Percentiles rank a stretch among this genome's conserved stretches.
Conservation (phyloP, 2,113 vertebrate genomes). For the Microcebus griseorufus region DNA sequence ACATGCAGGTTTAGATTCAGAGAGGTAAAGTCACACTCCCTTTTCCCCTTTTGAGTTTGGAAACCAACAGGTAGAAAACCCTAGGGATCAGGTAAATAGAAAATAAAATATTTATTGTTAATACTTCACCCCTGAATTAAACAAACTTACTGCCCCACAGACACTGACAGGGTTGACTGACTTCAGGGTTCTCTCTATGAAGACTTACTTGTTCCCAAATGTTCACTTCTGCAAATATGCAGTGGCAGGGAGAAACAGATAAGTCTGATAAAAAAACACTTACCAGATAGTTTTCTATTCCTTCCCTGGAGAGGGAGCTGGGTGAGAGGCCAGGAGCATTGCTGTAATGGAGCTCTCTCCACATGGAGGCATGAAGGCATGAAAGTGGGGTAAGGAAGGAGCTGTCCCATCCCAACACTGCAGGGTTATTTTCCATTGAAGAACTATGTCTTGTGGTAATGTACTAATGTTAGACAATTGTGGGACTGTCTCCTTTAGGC, state of each 20-base stretch:
- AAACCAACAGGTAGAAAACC: background rate
- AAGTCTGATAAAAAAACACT: background rate
- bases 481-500: background rate
- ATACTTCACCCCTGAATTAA: background rate
- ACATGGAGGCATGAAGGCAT: background rate
- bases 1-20: background rate
- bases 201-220: background rate
- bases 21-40: background rate
- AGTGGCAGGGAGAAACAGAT: background rate
- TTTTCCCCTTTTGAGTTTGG: background rate
- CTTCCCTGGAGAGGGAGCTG: background rate
- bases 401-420: background rate
- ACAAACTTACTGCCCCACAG: background rate
- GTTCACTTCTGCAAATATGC: background rate
- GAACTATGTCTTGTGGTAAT: background rate
- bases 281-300: background rate
- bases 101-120: background rate
- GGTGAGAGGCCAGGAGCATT: fast-evolving
- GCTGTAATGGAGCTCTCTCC: background rate
- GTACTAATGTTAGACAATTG: too few relatives aligned
- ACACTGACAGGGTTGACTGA: background rate
- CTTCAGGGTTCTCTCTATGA: background rate
- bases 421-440: background rate
- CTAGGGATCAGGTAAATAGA: background rate
- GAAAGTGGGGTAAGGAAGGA: background rate